These are phyloP conservation scores for Hemibagrus wyckioides DNA, from an alignment of 2,113 vertebrate species.

Conservation along the genomic window DNA sequence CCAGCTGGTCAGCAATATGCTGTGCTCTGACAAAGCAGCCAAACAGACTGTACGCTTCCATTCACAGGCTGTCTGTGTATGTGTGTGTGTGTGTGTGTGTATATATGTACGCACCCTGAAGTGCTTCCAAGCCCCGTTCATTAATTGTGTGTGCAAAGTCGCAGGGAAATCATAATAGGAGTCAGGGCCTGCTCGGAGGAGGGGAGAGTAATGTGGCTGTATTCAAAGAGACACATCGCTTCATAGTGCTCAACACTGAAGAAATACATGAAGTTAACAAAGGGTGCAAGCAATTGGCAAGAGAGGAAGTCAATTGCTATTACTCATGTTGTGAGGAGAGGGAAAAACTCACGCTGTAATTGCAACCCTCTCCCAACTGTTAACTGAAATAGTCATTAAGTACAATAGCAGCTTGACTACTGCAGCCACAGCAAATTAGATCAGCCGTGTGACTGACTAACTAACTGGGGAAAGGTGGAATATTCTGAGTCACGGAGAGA, in stretches of 20 bases:
- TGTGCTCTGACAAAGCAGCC: conserved; percentile 68
- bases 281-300: conserved; percentile 74
- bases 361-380: conserved; percentile 77
- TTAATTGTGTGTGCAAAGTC: conserved; percentile 78
- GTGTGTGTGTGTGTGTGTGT: conserved; percentile 1
- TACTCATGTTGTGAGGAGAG: conserved; percentile 68
- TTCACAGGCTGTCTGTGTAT: conserved; percentile 62
- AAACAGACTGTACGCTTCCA: conserved; percentile 70
- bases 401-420: conserved; percentile 78
- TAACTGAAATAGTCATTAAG: conserved; percentile 81
- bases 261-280: conserved; percentile 79
- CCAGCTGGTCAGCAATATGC: conserved; percentile 83
- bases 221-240: conserved; percentile 76
- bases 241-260: conserved; percentile 70
- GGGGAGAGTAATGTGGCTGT: conserved; percentile 71
- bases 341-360: conserved; percentile 70
- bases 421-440: conserved; percentile 79
- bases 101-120: conserved; percentile 58
- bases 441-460: conserved; percentile 64
- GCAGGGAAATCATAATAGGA: conserved; percentile 76
- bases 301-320: conserved; percentile 69
- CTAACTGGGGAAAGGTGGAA: conserved; percentile 50
- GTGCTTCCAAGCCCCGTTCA: conserved; percentile 75
- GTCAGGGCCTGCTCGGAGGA: conserved; percentile 68
- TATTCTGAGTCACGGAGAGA: conserved; percentile 12